Base-by-base conservation (phyloP, 2,113 vertebrate genomes). In the Hiodon tergisus region DNA sequence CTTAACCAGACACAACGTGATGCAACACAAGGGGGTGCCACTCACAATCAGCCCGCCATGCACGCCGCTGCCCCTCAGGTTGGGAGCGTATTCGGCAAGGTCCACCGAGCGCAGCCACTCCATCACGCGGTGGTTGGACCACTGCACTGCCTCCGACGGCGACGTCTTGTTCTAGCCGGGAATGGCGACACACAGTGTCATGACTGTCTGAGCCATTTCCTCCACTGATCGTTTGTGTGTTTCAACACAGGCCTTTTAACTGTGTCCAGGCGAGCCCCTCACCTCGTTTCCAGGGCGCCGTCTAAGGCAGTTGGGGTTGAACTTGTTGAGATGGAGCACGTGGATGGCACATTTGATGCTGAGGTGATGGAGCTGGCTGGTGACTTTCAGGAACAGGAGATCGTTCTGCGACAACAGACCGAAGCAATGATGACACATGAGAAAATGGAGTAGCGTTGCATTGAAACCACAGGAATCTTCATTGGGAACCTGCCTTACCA, bases 91-190 rank as follows among this genome's bases (percentile, higher is more conserved):
- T 77, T 99, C 97, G 0, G 97, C 97, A 83, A 99, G 90, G 79
- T 99, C 97, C 58, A 97, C 97, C 0, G 96, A 97, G 9, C 97
- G 81, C 67, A 98, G 86, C 97, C 97, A 99, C 77, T 99, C 97
- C 97, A 99, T 99, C 80, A 98, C 96, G 48, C 96, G 85, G 86
- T 99, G 97, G 80, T 98, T 99, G 58, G 97, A 99, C 97, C 97
- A 99, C 82, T 98, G 96, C 5, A 98, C 91, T 59, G 98, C 97
- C 69, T 98, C 96, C 0, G 89, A 93, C 53, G 95, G 89, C 0
- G 91, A 88, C 46, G 91, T 61, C n/a, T 87, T 91, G 69, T 79
- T 93, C 94, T 98, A 86, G 7, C 48, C 54, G 48, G 9, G 11
- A 14, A 2, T 16, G 69, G 59, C 3, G 10, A 17, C 14, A 14